Conservation (phyloP, 1,140 invertebrate species). For the Bombus polaris region DNA sequence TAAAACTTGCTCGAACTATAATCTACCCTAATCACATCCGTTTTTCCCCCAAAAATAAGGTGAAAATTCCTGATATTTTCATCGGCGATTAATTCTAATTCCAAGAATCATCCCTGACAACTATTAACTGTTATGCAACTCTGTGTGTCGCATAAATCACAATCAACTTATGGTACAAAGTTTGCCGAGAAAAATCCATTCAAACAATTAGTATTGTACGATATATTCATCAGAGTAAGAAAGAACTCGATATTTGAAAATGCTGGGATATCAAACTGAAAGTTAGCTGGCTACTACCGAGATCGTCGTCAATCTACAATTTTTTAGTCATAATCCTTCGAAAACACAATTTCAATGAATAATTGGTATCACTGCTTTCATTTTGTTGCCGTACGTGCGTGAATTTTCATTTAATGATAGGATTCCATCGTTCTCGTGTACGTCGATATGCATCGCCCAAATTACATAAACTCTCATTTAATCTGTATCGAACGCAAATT, state of each 20-base stretch:
- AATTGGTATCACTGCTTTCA: slow-evolving; percentile 10
- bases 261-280: neutral
- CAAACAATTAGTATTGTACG: neutral
- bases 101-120: neutral
- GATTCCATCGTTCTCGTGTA: neutral
- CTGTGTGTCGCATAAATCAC: neutral
- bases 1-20: too few species aligned
- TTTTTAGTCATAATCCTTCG: neutral
- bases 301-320: neutral
- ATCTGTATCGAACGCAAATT: slow-evolving; percentile 7
- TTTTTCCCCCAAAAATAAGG: neutral
- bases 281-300: neutral
- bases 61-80: neutral
- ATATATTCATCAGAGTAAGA: neutral
- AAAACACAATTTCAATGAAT: slow-evolving; percentile 7
- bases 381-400: neutral
- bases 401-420: slow-evolving; percentile 37
- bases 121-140: too few species aligned
- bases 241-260: neutral
- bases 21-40: neutral
- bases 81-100: slow-evolving; percentile 1
- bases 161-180: neutral
- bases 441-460: slow-evolving; percentile 6
- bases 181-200: neutral
- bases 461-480: slow-evolving; percentile 34